Evolutionary conservation across 2,797 vertebrate species (phyloP).

Genomic region (Chaenodraco wilsoni): DNA sequence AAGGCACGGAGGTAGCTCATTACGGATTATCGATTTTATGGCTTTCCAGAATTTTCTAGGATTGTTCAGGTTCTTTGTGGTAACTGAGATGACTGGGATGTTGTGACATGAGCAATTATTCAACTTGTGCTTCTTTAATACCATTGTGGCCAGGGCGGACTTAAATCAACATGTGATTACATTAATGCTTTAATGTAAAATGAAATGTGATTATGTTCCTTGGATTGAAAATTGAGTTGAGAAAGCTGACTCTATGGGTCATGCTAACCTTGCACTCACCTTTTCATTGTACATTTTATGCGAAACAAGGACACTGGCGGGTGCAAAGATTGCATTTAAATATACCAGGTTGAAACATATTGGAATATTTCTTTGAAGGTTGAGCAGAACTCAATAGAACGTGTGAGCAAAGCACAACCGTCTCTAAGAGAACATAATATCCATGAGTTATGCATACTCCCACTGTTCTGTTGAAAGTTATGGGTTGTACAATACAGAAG

Average conservation of each 20-base stretch:
- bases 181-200: slow-evolving; percentile 14
- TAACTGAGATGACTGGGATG: not conserved
- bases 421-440: not conserved
- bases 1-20: too few relatives aligned
- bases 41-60: too few relatives aligned
- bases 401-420: not conserved
- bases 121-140: slow-evolving; percentile 21
- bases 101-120: slow-evolving; percentile 44
- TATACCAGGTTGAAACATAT: not conserved
- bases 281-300: not conserved
- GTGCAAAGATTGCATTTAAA: not conserved
- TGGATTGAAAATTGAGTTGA: not conserved
- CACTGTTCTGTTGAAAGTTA: not conserved
- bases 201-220: not conserved
- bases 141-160: slow-evolving; percentile 15
- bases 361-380: not conserved
- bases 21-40: too few relatives aligned
- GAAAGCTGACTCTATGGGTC: not conserved
- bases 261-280: not conserved
- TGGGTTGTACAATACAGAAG: not conserved
- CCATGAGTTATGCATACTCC: slow-evolving; percentile 3
- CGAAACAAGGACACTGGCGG: not conserved
- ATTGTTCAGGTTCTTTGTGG: too few relatives aligned
- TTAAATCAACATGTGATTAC: slow-evolving; percentile 15
- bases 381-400: not conserved